Percentiles rank a stretch among this genome's conserved stretches.
phyloP scores from a whole-genome alignment of 2,113 vertebrate species.

The Microtus oregoni region DNA sequence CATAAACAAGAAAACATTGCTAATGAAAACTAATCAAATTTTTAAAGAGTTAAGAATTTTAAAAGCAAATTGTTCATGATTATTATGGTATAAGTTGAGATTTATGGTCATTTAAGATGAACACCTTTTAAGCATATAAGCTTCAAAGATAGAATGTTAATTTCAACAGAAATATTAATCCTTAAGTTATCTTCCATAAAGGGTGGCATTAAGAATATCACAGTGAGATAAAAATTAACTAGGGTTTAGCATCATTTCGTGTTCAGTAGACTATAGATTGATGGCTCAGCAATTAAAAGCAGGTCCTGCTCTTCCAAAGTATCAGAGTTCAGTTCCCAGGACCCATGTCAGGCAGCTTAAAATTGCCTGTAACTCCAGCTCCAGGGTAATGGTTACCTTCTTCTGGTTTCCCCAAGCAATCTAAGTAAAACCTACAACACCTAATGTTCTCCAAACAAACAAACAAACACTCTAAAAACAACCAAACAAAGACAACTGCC shows the following conservation, averaged over 20 bases:
- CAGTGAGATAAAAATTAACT: neutral
- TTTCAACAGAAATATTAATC: neutral
- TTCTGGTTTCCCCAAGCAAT: neutral
- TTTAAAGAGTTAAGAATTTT: neutral
- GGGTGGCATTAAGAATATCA: neutral
- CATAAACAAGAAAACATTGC: neutral
- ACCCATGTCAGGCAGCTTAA: neutral
- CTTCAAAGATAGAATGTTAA: neutral
- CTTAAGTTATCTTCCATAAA: neutral
- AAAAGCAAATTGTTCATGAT: neutral
- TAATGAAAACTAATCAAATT: neutral
- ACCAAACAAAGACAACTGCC: neutral
- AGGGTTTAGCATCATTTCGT: neutral
- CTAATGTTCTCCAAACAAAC: neutral
- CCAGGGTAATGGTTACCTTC: neutral
- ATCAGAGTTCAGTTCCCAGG: neutral
- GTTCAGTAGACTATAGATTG: neutral
- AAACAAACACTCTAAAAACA: neutral
- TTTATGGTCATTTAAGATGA: neutral
- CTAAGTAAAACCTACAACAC: neutral
- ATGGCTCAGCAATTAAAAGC: neutral
- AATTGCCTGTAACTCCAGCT: neutral
- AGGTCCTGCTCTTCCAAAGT: neutral
- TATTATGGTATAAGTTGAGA: neutral
- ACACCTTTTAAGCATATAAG: neutral